Evolutionary conservation across 2,113 vertebrate species (phyloP), one percentile per base, ranked within the genome.

Genomic region (Grammomys dolichurus): DNA sequence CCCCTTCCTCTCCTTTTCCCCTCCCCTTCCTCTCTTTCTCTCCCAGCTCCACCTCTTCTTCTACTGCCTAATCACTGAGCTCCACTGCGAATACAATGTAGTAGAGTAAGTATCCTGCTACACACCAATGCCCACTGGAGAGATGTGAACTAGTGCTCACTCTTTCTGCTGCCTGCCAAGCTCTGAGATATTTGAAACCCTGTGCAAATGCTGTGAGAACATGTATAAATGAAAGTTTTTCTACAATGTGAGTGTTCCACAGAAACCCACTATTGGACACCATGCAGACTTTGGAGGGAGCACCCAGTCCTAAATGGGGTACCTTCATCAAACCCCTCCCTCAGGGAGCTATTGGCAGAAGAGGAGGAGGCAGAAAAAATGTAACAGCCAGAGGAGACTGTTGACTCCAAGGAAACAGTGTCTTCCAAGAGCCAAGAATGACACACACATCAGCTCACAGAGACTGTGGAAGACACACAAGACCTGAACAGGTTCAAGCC

Each of bases 151-250:
- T 11, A 1, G 24, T 58, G 73, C 40, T 11, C 22, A 76, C 87
- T 31, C 33, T 20, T 31, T 26, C 63, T 88, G 72, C 40, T n/a
- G 63, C 67, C 43, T 20, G 40, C 56, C 51, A 81, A 75, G 43
- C 60, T 72, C 5, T 1, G 65, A 80, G 81, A 22, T 36, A 54
- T 67, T 92, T 33, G 20, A 76, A 93, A 70, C 33, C 67, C 46
- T 58, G 40, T 48, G 24, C 5, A 70, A 17, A 31, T 65, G 92
- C 48, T 58, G 80, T 58, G 75, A 85, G 56, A 90, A 40, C 63
- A 56, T 90, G 87, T 31, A 60, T 56, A 87, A 67, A 72, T 33
- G 46, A 80, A 48, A n/a, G 40, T 48, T 95, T 90, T 90, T 36
- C 36, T 40, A 43, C 40, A 46, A 16, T 36, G 67, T 36, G 67